These are phyloP conservation scores for Halocynthia aurantium DNA, from an alignment of 23 tunicate genomes.

Conservation along the genomic window DNA sequence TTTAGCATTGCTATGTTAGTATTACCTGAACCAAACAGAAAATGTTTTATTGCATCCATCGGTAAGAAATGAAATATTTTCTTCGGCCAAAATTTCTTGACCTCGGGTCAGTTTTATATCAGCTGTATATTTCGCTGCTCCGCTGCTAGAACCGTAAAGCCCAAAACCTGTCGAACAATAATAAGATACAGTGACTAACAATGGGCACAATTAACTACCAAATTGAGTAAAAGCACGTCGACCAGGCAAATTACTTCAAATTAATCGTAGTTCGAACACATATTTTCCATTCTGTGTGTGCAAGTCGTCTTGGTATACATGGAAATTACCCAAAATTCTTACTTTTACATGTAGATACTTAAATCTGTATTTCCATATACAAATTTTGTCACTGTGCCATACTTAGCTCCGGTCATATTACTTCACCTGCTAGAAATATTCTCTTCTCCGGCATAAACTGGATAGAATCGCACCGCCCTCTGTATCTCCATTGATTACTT, in stretches of 20 bases:
- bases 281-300: too few species aligned
- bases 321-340: too few species aligned
- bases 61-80: slow-evolving; percentile 52
- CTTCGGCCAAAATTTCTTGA: slow-evolving; percentile 46
- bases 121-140: slow-evolving; percentile 74
- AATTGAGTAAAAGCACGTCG: too few species aligned
- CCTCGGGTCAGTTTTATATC: slow-evolving; percentile 38
- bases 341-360: too few species aligned
- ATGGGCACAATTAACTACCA: too few species aligned
- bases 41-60: slow-evolving; percentile 87
- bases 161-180: slow-evolving; percentile 38
- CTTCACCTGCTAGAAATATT: slow-evolving; percentile 56
- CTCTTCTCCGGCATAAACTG: slow-evolving; percentile 82
- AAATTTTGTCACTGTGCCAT: too few species aligned
- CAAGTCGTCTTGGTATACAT: too few species aligned
- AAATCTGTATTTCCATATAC: too few species aligned
- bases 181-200: too few species aligned
- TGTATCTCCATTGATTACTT: slow-evolving; percentile 90
- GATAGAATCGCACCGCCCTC: slow-evolving; percentile 88
- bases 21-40: slow-evolving; percentile 78
- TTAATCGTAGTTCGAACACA: too few species aligned
- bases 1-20: neutral
- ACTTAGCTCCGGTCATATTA: too few species aligned
- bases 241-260: too few species aligned
- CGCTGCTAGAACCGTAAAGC: slow-evolving; percentile 82